Base-by-base conservation (phyloP, 2,888 invertebrate species). In the Ophion ventricosus region DNA sequence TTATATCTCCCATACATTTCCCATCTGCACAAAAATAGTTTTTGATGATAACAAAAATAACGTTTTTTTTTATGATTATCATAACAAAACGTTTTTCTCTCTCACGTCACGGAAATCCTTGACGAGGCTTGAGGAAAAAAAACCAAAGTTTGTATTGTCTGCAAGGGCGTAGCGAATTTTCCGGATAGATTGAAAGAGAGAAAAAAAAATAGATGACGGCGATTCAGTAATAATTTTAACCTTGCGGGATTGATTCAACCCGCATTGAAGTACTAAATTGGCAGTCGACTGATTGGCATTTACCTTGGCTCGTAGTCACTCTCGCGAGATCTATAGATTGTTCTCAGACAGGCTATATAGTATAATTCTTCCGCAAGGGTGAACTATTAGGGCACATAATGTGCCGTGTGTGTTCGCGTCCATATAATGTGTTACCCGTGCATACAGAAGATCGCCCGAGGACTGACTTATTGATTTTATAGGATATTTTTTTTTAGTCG, bases 381-480 rank as follows among this genome's bases (percentile, higher is more conserved):
- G 88, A 90, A 88, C 88, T 90, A 92, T 89, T 92, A 89, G 92
- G 90, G 90, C 92, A 89, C 86, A 90, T 91, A 90, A 91, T 70
- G 86, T 90, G 87, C 89, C 87, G 89, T 86, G 87, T 80, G 80
- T 80, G 76, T 69, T 75, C 67, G 75, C 56, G 74, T 59, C 61
- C 64, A 77, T 40, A 78, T 63, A 75, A 10, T 54, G 57, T 83
- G 80, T 29, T 78, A 78, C 75, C 54, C 63, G 78, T 73, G 70
- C 74, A 86, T 82, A 79, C 82, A 69, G 67, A 87, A 85, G 84
- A 86, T 87, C 84, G 85, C 67, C 59, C 20, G 23, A 83, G 84
- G 49, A 83, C 87, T 85, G 87, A 89, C 87, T 85, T 91, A 92
- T 91, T 88, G 92, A 92, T 92, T 91, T 89, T 85, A 83, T 85